Base-by-base conservation (phyloP, 2,888 invertebrate species). In the Suillia variegata region DNA sequence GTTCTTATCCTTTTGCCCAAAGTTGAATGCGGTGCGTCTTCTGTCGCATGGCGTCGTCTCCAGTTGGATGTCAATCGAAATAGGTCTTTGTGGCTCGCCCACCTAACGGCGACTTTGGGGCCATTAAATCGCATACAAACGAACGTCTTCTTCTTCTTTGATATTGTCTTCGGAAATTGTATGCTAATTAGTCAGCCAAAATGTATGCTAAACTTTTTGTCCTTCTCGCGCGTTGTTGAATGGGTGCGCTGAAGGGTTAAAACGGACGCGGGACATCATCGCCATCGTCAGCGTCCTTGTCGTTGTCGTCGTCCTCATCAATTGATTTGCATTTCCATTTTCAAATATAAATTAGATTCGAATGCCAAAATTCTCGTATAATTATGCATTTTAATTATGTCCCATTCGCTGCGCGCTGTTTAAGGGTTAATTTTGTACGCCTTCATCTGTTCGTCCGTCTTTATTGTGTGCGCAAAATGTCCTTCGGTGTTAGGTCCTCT, bases 341-440 rank as follows among this genome's bases (percentile, higher is more conserved):
- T 75, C 75, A 66, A 61, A n/a, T 60, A 62, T 62, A 58, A 31
- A 73, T 73, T 70, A 69, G 74, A 70, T 65, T 74, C 74, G 74
- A 75, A 74, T n/a, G n/a, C n/a, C n/a, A n/a, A n/a, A n/a, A n/a
- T n/a, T 75, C 74, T 70, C 74, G 69, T 72, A 78, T 76, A 76
- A 78, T 76, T 76, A 78, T 76, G 79, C 79, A 77, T 78, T 76
- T 76, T 78, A 76, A 76, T 76, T 77, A 78, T 74, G 74, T 70
- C 65, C 22, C 20, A 38, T 38, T n/a, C n/a, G n/a, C n/a, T n/a
- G n/a, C n/a, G 21, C n/a, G 34, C 24, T 52, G 52, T 21, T 38
- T 47, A 72, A 72, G 72, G 72, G 72, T 76, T 76, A 63, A 71
- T 67, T 76, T 67, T 54, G 15, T 45, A 21, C 33, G 54, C 38